Evolutionary conservation across 2,888 invertebrate genomes (phyloP), one percentile per base, ranked within the genome.

Genomic region (Mythimna lalbum): DNA sequence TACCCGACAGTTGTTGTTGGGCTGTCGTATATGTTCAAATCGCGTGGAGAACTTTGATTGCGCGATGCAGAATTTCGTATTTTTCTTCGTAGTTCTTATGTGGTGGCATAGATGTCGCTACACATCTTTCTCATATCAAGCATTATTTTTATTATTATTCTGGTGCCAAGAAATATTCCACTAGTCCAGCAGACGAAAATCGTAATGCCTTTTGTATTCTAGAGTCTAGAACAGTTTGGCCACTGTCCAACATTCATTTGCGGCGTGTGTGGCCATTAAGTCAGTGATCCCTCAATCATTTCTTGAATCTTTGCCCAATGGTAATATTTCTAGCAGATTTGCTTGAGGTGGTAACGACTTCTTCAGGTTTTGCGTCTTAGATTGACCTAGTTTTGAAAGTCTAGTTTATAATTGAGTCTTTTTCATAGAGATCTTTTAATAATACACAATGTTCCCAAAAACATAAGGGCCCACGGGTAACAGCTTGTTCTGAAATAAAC

Each of bases 291-390:
- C 9, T 64, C 76, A 62, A 75, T 75, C 60, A 77, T 68, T 50
- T 63, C 21, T 75, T 77, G 76, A 77, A 56, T 19, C 52, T 69
- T 33, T 69, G 63, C 76, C 80, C 63, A 74, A 14, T 60, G 10
- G 31, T 19, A 47, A 62, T 9, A 39, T 68, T 7, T 10, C 4
- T 27, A 19, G 53, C 17, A 50, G n/a, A 14, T 47, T 9, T 39
- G 12, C 12, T 59, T 21, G 12, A 33, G 10, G 27, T 14, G 27
- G 14, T 43, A 21, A 1, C 6, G 0, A 23, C 31, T 43, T n/a
- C 17, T 14, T 43, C 19, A 21, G 27, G 17, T 66, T 27, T 21
- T 31, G 9, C 17, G 14, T 21, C 19, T 14, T 21, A 19, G 5
- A 31, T 19, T 39, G 17, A 3, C 31, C 9, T 39, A 21, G 19